These are phyloP conservation scores for Hedya salicella DNA, from an alignment of 2,888 invertebrate species.

Conservation along the genomic window DNA sequence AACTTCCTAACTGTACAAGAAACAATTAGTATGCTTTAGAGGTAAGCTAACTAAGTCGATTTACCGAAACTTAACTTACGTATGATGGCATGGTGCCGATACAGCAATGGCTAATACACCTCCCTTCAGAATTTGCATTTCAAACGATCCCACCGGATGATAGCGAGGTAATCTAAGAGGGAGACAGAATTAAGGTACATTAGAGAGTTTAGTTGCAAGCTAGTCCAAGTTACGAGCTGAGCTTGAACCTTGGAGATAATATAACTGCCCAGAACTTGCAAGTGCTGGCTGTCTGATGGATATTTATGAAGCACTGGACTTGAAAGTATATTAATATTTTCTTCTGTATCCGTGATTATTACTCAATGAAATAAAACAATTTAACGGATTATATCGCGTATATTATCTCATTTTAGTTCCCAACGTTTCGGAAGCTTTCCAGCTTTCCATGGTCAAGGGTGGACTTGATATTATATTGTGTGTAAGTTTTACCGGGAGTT, in stretches of 20 bases:
- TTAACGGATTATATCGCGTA: too few species aligned
- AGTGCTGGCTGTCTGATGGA: not conserved
- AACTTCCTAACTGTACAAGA: conserved; percentile 34
- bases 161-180: conserved; percentile 58
- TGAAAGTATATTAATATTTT: too few species aligned
- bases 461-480: too few species aligned
- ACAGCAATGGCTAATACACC: conserved; percentile 74
- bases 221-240: conserved; percentile 40
- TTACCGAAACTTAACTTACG: conserved; percentile 31
- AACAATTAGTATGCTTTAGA: conserved; percentile 41
- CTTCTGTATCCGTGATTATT: too few species aligned
- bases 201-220: conserved; percentile 58
- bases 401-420: too few species aligned
- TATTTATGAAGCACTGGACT: not conserved
- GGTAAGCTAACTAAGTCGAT: conserved; percentile 32
- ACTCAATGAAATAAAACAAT: too few species aligned
- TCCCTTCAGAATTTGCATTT: conserved; percentile 77
- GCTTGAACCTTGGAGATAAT: conserved; percentile 22
- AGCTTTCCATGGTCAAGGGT: too few species aligned
- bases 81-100: conserved; percentile 64
- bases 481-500: too few species aligned
- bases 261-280: not conserved
- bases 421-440: too few species aligned
- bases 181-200: conserved; percentile 69
- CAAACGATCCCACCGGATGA: conserved; percentile 56